Conservation (phyloP, 2,888 invertebrate genomes). For the Heliconius ismenius region DNA sequence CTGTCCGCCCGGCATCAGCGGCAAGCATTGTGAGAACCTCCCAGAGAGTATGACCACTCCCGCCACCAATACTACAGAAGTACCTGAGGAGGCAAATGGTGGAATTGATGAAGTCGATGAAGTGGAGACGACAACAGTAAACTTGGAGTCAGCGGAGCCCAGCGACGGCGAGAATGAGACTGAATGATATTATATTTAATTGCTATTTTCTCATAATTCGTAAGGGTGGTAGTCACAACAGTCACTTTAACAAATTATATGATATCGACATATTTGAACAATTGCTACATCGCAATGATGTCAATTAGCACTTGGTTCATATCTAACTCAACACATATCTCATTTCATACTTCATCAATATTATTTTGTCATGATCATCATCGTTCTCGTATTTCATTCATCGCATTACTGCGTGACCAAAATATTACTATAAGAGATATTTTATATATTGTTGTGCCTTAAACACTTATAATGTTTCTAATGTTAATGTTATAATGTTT, state of each 20-base stretch:
- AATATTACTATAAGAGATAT: background rate
- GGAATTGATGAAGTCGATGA: constrained; percentile 34
- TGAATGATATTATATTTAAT: constrained; percentile 44
- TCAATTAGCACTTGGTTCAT: background rate
- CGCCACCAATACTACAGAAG: constrained; percentile 47
- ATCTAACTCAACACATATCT: background rate
- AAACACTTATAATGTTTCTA: no score
- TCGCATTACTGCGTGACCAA: background rate
- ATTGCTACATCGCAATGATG: background rate
- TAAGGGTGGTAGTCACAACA: background rate
- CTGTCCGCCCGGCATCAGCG: constrained; percentile 88
- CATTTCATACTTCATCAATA: constrained; percentile 6
- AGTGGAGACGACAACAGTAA: constrained; percentile 39
- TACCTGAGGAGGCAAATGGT: constrained; percentile 37
- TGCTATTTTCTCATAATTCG: background rate
- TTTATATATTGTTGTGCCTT: background rate
- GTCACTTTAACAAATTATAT: background rate
- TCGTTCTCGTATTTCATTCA: background rate
- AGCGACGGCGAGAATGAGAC: constrained; percentile 65
- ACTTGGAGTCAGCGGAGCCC: constrained; percentile 47
- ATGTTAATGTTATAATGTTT: no score
- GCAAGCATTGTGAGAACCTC: constrained; percentile 87
- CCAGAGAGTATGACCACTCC: constrained; percentile 60
- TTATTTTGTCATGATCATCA: background rate
- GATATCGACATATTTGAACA: background rate